These are phyloP conservation scores for Andrena trimmerana DNA, from an alignment of 2,888 invertebrate genomes.

Conservation along the genomic window DNA sequence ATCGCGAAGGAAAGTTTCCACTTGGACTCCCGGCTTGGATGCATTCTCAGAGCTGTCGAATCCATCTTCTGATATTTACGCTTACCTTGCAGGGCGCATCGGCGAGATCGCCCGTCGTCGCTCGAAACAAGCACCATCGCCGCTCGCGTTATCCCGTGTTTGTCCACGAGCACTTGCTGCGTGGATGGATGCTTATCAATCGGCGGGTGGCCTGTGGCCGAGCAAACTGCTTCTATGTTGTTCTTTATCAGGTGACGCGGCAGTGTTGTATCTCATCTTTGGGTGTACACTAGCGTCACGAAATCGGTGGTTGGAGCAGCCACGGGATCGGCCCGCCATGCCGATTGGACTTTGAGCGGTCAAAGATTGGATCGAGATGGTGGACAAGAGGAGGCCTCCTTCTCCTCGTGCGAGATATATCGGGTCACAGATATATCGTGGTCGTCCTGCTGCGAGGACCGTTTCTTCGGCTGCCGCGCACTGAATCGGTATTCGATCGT, in stretches of 20 bases:
- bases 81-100: background rate
- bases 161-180: background rate
- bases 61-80: too few species aligned
- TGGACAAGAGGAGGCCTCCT: constrained; percentile 78
- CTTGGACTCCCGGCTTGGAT: too few species aligned
- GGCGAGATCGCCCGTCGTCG: background rate
- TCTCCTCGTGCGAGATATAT: constrained; percentile 66
- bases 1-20: too few species aligned
- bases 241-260: constrained; percentile 38
- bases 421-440: constrained; percentile 79
- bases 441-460: constrained; percentile 76
- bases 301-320: constrained; percentile 20
- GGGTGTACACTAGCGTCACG: constrained; percentile 1
- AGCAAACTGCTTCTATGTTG: background rate
- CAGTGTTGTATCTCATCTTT: constrained; percentile 26
- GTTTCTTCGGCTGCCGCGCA: constrained; percentile 16
- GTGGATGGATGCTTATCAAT: constrained; percentile 27
- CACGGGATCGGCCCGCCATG: constrained; percentile 29
- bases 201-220: too few species aligned
- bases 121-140: background rate
- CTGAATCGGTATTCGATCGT: constrained; percentile 12
- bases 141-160: background rate
- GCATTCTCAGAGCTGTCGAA: too few species aligned
- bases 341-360: constrained; percentile 83
- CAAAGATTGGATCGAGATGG: constrained; percentile 81